Percentiles rank a stretch among this genome's conserved stretches.
Evolutionary conservation across 2,113 vertebrate genomes (phyloP).

Genomic region (Anhinga anhinga): DNA sequence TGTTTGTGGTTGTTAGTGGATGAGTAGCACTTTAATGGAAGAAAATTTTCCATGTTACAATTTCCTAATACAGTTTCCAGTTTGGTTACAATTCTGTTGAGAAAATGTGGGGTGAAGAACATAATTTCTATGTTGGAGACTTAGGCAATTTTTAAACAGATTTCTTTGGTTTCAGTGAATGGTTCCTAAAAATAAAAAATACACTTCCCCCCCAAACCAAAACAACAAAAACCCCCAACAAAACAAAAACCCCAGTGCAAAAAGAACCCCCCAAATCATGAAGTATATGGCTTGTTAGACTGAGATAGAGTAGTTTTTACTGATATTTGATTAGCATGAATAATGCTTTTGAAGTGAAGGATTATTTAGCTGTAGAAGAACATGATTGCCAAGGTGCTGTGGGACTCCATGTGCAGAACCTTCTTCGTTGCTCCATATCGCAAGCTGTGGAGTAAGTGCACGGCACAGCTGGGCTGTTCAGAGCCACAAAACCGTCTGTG

Average conservation of each 20-base stretch:
- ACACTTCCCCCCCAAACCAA: neutral
- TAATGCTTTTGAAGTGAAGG: neutral
- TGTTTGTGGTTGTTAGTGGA: neutral
- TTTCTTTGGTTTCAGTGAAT: neutral
- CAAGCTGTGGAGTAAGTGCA: neutral
- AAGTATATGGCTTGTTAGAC: neutral
- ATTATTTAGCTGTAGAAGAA: neutral
- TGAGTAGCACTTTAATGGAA: neutral
- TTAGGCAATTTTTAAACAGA: neutral
- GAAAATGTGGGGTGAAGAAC: neutral
- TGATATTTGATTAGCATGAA: neutral
- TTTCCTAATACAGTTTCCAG: neutral
- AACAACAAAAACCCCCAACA: neutral
- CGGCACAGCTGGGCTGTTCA: rapidly evolving
- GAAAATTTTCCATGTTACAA: neutral
- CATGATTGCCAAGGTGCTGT: neutral
- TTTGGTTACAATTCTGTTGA: neutral
- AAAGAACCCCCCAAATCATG: neutral
- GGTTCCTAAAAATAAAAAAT: neutral
- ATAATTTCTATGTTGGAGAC: neutral
- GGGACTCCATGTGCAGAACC: neutral
- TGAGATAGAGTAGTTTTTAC: neutral
- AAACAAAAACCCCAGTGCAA: neutral
- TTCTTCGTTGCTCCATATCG: rapidly evolving
- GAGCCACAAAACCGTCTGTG: neutral